These are phyloP conservation scores for Eupithecia subumbrata DNA, from an alignment of 2,888 invertebrate genomes.

Conservation along the genomic window DNA sequence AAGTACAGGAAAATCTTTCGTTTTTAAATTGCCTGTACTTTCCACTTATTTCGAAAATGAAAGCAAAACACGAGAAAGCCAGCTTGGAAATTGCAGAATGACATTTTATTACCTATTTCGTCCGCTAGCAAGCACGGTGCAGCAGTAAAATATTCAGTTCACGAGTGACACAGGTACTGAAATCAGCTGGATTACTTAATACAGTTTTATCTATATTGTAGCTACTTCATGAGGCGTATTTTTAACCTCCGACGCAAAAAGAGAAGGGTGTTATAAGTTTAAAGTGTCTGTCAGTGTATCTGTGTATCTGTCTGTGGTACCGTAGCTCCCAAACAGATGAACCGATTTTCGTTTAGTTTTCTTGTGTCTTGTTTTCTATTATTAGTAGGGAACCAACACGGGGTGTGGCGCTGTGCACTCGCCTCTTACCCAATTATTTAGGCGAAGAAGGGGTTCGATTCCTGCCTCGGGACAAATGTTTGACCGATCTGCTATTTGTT, in stretches of 20 bases:
- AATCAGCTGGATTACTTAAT: not conserved
- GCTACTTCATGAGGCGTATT: not conserved
- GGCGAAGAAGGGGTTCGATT: no score
- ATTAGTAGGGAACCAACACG: no score
- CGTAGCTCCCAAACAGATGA: no score
- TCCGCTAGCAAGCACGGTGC: not conserved
- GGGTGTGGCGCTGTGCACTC: not conserved
- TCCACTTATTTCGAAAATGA: not conserved
- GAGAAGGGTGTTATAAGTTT: no score
- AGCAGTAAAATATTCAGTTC: slow-evolving; percentile 2
- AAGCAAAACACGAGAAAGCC: not conserved
- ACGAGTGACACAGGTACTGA: not conserved
- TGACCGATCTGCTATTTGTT: no score
- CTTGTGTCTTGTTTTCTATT: no score
- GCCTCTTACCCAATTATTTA: not conserved
- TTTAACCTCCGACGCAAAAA: no score
- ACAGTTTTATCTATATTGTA: not conserved
- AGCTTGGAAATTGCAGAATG: not conserved
- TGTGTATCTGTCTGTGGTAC: no score
- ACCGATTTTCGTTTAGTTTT: no score
- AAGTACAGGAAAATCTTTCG: not conserved
- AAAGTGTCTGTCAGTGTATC: no score
- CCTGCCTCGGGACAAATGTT: no score
- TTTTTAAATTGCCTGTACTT: no score
- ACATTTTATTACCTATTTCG: slow-evolving; percentile 3